A percentile compares a stretch with the other conserved stretches of the same genome.
These are phyloP conservation scores for Eledona agricola DNA, from an alignment of 2,888 invertebrate species.

Conservation along the genomic window DNA sequence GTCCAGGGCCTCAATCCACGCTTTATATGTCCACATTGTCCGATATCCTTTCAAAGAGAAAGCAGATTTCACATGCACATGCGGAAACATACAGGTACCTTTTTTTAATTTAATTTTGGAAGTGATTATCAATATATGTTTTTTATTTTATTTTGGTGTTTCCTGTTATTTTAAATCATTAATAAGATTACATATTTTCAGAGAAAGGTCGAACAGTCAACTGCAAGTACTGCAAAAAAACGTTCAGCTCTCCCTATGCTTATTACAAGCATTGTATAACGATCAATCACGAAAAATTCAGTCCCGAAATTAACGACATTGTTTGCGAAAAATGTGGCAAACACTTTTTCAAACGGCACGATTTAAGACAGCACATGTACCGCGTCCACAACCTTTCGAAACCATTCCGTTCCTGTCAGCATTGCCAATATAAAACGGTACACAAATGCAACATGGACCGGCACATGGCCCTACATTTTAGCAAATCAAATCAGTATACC, in stretches of 20 bases:
- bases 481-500: slow-evolving; percentile 51
- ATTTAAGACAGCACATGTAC: slow-evolving; percentile 54
- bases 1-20: slow-evolving; percentile 44
- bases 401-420: slow-evolving; percentile 51
- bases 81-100: slow-evolving; percentile 40
- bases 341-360: slow-evolving; percentile 53
- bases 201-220: slow-evolving; percentile 40
- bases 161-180: too few relatives aligned
- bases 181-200: too few relatives aligned
- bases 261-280: slow-evolving; percentile 47
- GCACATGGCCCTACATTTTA: slow-evolving; percentile 56
- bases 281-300: slow-evolving; percentile 45
- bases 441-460: slow-evolving; percentile 55
- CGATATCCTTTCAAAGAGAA: slow-evolving; percentile 41
- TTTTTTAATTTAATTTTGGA: slow-evolving; percentile 20
- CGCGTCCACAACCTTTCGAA: slow-evolving; percentile 54
- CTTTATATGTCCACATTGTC: slow-evolving; percentile 45
- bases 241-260: slow-evolving; percentile 42
- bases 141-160: too few relatives aligned
- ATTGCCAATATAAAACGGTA: slow-evolving; percentile 54
- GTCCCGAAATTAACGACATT: slow-evolving; percentile 47
- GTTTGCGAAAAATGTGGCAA: slow-evolving; percentile 55
- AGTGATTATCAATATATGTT: too few relatives aligned
- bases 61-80: slow-evolving; percentile 43
- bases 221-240: slow-evolving; percentile 48